A percentile compares a stretch with the other conserved stretches of the same genome.
Evolutionary conservation across 2,113 vertebrate species (phyloP).

Genomic region (Engraulis encrasicolus): DNA sequence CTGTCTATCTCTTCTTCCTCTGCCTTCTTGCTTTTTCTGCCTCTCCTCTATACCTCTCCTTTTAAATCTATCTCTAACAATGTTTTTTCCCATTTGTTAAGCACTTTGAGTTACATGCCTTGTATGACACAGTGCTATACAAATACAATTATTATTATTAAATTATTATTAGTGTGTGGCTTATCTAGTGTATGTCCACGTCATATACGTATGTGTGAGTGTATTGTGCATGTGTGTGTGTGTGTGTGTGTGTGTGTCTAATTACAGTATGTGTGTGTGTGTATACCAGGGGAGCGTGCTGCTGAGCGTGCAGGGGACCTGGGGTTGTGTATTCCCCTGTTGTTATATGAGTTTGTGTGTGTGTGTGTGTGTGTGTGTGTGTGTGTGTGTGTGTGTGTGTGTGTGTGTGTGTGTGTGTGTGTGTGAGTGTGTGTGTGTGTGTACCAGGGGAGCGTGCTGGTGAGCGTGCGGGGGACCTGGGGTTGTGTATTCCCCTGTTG

Average conservation of each 20-base stretch:
- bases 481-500: conserved; percentile 88
- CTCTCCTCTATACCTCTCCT: too few species aligned
- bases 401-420: not conserved
- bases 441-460: conserved; percentile 76
- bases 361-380: not conserved
- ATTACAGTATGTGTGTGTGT: conserved; percentile 35
- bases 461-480: conserved; percentile 80
- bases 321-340: conserved; percentile 86
- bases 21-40: too few species aligned
- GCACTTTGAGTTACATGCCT: too few species aligned
- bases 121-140: too few species aligned
- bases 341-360: too few species aligned
- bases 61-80: too few species aligned
- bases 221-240: not conserved
- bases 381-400: not conserved
- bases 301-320: conserved; percentile 79
- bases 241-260: not conserved
- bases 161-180: too few species aligned
- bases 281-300: conserved; percentile 74
- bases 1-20: too few species aligned
- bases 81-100: too few species aligned
- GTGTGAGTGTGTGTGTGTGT: conserved; percentile 29
- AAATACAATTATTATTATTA: too few species aligned
- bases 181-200: too few species aligned
- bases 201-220: too few species aligned